Evolutionary conservation across 1,140 invertebrate genomes (phyloP).

Genomic region (Hycleus cichorii): DNA sequence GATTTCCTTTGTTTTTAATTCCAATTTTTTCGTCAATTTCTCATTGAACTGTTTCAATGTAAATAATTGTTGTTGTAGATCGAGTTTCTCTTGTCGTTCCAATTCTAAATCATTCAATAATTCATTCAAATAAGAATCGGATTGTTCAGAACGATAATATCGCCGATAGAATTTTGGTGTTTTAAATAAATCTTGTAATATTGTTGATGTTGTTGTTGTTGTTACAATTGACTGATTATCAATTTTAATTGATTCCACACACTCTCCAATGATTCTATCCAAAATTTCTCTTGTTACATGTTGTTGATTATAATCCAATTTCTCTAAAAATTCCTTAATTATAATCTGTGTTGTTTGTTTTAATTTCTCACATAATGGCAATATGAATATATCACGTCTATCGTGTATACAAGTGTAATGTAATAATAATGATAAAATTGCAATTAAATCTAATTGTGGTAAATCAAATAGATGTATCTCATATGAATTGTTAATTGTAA

Average conservation of each 20-base stretch:
- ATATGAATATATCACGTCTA: conserved; percentile 27
- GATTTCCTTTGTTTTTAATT: conserved; percentile 27
- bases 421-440: conserved; percentile 33
- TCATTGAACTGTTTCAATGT: conserved; percentile 11
- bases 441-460: conserved; percentile 21
- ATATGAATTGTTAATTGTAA: conserved; percentile 20
- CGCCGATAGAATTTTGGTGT: conserved; percentile 19
- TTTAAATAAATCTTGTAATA: conserved; percentile 29
- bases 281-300: too few species aligned
- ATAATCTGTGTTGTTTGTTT: conserved; percentile 26
- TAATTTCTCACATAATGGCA: conserved; percentile 30
- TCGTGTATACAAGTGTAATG: conserved; percentile 36
- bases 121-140: too few species aligned
- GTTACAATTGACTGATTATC: too few species aligned
- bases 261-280: too few species aligned
- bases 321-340: conserved; percentile 33
- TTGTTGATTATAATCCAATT: conserved; percentile 2
- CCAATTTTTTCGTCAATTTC: conserved; percentile 30
- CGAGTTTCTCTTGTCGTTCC: conserved; percentile 33
- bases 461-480: conserved; percentile 26
- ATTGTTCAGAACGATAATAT: too few species aligned
- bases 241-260: too few species aligned
- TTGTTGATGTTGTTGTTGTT: too few species aligned
- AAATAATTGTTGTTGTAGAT: conserved; percentile 27
- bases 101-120: conserved; percentile 22